Evolutionary conservation across 2,113 vertebrate species (phyloP), one percentile per base, ranked within the genome.

Genomic region (Trogon melanurus): DNA sequence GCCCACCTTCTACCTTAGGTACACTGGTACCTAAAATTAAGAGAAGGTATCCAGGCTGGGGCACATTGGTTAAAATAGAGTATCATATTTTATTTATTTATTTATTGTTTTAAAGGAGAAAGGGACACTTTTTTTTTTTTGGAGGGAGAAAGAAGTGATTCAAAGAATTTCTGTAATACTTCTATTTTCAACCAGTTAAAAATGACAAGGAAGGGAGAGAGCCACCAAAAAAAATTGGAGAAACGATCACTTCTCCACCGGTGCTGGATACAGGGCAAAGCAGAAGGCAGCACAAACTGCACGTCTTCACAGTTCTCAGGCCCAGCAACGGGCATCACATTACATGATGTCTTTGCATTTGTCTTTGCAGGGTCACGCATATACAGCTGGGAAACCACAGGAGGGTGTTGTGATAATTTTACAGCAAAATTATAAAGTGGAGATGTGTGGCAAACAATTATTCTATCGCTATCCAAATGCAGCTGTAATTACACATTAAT

Each of bases 321-420:
- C 41, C 65, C 4, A 1, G 38, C 36, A 25, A 27, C 0, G 1
- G 47, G 79, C 79, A 88, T 41, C 82, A 8, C 36, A 5, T 75
- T 82, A 82, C 88, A 45, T 0, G 2, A 22, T 34, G 69, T 8
- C 94, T 86, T 94, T 76, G 76, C 67, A 47, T 81, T 80, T 71
- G 76, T 60, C 91, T 92, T 86, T 92, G 80, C 93, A 93, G 91
- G 86, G 83, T 92, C 91, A 92, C 45, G 81, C 34, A 38, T 11
- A 38, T 0, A 67, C 67, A 97, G 67, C 88, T 73, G 75, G 79
- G 71, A 74, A 94, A 25, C 62, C 58, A 73, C 60, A 44, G 75
- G 88, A 90, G 44, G 66, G 20, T 61, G 69, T 57, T 78, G 64
- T 14, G 75, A 76, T 71, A 91, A 88, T 83, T 93, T 67, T 19